phyloP scores from a whole-genome alignment of 2,888 invertebrate species.

The Agrochola circellaris region DNA sequence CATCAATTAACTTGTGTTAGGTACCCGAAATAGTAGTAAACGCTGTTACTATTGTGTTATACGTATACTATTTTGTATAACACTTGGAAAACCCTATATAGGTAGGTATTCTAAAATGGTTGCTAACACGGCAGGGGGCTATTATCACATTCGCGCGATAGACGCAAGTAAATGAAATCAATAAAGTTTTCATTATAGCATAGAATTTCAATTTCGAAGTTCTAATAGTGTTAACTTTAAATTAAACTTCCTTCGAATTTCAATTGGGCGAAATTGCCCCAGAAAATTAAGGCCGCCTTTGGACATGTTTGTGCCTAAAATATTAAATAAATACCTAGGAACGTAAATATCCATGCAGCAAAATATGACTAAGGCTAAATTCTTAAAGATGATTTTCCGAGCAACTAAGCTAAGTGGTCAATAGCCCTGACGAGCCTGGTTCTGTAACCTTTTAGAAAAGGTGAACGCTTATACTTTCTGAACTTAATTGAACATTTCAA shows the following conservation, averaged over 20 bases:
- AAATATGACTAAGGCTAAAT: too few species aligned
- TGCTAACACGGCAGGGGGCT: conserved; percentile 69
- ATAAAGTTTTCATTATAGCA: conserved; percentile 7
- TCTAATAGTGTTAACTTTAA: too few species aligned
- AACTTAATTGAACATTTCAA: conserved; percentile 48
- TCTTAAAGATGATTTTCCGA: background rate
- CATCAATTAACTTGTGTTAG: background rate
- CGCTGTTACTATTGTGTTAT: too few species aligned
- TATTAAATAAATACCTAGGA: too few species aligned
- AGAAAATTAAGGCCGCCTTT: too few species aligned
- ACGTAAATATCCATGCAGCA: too few species aligned
- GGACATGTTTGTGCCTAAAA: too few species aligned
- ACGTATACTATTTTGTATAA: conserved; percentile 42
- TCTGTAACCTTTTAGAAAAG: conserved; percentile 42
- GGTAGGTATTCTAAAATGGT: conserved; percentile 66
- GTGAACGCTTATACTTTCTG: conserved; percentile 31
- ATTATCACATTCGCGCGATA: conserved; percentile 64
- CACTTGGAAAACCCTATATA: conserved; percentile 71
- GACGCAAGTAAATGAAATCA: background rate
- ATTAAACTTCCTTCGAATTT: too few species aligned
- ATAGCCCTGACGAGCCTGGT: background rate
- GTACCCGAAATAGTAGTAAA: too few species aligned
- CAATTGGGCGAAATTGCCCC: too few species aligned
- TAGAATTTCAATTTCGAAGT: background rate
- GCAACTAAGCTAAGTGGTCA: background rate